Evolutionary conservation across 2,797 vertebrate species (phyloP), one percentile per base, ranked within the genome.

Genomic region (Enteromius anoplus): DNA sequence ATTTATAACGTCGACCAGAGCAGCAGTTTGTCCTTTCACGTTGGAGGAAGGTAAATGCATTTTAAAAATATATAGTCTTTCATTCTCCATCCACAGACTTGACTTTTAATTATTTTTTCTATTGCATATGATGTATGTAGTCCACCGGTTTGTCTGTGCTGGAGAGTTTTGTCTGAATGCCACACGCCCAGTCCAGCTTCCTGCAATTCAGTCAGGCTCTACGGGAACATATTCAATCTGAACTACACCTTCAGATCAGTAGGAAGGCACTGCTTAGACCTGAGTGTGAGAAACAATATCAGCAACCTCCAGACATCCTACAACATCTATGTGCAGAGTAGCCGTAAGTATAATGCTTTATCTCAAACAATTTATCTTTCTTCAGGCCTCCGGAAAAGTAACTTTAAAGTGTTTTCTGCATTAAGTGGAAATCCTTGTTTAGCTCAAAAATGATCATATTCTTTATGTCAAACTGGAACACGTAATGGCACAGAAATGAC

Each of bases 61-160:
- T 80, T 65, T 37, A 15, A 26, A 26, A 26, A 26, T 26, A 26
- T 26, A 26, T 26, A 26, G 26, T 26, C 26, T 26, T 32, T 32
- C 10, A 3, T 42, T 42, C 42, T 42, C 10, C 42, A 11, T 42
- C 42, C 3, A 42, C 40, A 42, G 40, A n/a, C 42, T 78, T 65
- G 5, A 21, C 17, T 3, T 11, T 15, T 32, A 2, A 7, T 21
- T 40, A 1, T 21, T 29, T 45, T 53, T 32, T 45, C 6, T 45
- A 2, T 58, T 17, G 12, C 40, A 32, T 68, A 19, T 55, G 3
- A 69, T 80, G 15, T 83, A 10, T 84, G 3, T 84, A 98, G 97
- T 87, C 95, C 95, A 0, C 97, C 97, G 0, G 91, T 97, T 80
- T 93, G 92, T 0, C 84, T 97, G n/a, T 98, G 97, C 91, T 98